Evolutionary conservation across 2,797 vertebrate species (phyloP).

Genomic region (Lithobates pipiens): DNA sequence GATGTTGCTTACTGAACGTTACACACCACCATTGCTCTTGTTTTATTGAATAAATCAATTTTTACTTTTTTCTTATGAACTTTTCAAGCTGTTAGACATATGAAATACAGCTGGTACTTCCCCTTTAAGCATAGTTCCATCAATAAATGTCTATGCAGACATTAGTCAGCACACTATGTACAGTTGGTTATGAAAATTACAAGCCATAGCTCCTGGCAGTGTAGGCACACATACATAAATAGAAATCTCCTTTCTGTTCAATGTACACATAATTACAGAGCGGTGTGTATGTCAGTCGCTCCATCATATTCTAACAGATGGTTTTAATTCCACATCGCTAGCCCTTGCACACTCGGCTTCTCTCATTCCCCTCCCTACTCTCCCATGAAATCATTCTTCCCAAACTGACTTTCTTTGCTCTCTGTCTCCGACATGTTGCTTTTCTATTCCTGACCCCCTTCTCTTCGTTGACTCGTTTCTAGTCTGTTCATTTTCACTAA

Average conservation of each 20-base stretch:
- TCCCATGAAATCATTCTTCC: slow-evolving; percentile 18
- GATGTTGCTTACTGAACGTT: too few relatives aligned
- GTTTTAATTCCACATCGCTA: slow-evolving; percentile 30
- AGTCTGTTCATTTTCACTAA: slow-evolving; percentile 15
- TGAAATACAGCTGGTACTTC: not conserved
- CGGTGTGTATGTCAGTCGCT: slow-evolving; percentile 5
- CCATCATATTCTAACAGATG: slow-evolving; percentile 38
- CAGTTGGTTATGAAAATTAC: slow-evolving; percentile 2
- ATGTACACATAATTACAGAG: slow-evolving; percentile 15
- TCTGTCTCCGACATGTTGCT: not conserved
- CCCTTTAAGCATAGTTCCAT: not conserved
- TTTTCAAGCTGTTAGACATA: too few relatives aligned
- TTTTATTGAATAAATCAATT: not conserved
- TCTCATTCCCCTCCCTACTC: slow-evolving; percentile 8
- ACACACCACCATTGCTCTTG: too few relatives aligned
- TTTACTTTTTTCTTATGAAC: not conserved
- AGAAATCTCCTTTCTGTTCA: slow-evolving; percentile 2
- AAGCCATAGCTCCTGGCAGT: not conserved
- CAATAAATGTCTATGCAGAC: not conserved
- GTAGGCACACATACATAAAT: not conserved
- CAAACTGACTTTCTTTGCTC: slow-evolving; percentile 12
- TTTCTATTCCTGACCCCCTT: slow-evolving; percentile 26
- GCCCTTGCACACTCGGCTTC: not conserved
- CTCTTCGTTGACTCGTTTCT: slow-evolving; percentile 10
- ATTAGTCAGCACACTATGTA: not conserved